A percentile compares a stretch with the other conserved stretches of the same genome.
phyloP scores from a whole-genome alignment of 2,888 invertebrate genomes.

The Eilema caniola region DNA sequence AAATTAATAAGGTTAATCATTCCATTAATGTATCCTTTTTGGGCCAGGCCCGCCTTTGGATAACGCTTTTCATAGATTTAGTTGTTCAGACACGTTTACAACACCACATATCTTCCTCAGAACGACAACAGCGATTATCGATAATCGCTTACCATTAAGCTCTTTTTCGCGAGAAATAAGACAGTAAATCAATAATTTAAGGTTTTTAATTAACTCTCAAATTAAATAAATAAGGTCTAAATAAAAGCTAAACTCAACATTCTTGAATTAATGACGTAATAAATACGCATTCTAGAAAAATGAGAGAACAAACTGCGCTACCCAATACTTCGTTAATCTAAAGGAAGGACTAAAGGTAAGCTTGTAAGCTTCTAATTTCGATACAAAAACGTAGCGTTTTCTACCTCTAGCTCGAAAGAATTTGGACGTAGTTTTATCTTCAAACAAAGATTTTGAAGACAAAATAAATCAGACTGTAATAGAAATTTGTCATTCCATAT shows the following conservation, averaged over 20 bases:
- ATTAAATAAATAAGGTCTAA: neutral
- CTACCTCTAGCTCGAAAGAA: neutral
- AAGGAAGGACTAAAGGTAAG: neutral
- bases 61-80: too few relatives aligned
- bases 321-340: conserved; percentile 19
- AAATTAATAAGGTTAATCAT: too few relatives aligned
- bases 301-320: conserved; percentile 8
- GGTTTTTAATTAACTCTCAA: neutral
- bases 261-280: conserved; percentile 5
- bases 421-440: neutral
- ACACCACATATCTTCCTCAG: too few relatives aligned
- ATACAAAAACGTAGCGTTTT: conserved; percentile 9
- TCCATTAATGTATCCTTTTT: too few relatives aligned
- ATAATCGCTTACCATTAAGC: too few relatives aligned
- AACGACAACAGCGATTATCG: too few relatives aligned
- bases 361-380: conserved; percentile 16
- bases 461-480: neutral
- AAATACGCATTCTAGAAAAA: conserved; percentile 9
- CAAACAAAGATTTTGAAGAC: too few relatives aligned
- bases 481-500: neutral
- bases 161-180: neutral
- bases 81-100: too few relatives aligned
- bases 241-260: neutral
- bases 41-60: too few relatives aligned
- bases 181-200: neutral